A percentile compares a stretch with the other conserved stretches of the same genome.
phyloP scores from a whole-genome alignment of 2,888 invertebrate genomes.

The Rugalucina vietnamica region DNA sequence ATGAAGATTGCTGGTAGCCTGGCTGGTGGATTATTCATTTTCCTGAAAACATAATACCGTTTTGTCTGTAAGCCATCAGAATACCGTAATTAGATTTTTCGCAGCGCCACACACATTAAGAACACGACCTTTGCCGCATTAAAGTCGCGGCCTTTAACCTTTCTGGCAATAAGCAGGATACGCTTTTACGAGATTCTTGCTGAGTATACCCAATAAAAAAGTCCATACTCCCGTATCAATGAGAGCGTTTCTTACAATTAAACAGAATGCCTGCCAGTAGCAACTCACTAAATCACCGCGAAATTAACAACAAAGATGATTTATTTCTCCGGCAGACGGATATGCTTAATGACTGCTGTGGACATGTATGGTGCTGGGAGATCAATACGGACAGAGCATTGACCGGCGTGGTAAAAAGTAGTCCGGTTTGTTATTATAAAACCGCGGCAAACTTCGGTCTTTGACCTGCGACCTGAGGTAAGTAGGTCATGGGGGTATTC shows the following conservation, averaged over 20 bases:
- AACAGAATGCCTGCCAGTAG: not conserved
- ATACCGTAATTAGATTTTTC: not conserved
- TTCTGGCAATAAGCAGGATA: not conserved
- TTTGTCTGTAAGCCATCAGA: not conserved
- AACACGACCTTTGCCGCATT: not conserved
- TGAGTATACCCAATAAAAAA: not conserved
- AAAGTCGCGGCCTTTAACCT: not conserved
- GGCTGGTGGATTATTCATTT: not conserved
- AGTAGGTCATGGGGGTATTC: conserved; percentile 37
- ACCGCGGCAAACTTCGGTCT: conserved; percentile 48
- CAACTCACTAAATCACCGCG: not conserved
- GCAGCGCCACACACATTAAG: not conserved
- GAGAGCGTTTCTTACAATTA: not conserved
- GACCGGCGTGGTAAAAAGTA: conserved; percentile 48
- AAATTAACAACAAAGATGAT: conserved; percentile 11
- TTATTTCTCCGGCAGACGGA: not conserved
- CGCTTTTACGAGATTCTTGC: not conserved
- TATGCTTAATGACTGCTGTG: not conserved
- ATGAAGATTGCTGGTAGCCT: not conserved
- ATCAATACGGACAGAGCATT: conserved; percentile 21
- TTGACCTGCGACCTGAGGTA: conserved; percentile 46
- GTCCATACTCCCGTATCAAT: not conserved
- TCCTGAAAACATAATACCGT: not conserved
- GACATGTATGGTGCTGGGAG: not conserved
- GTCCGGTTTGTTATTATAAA: conserved; percentile 56